Conservation (phyloP, 2,113 vertebrate species). For the Peucedramus taeniatus region DNA sequence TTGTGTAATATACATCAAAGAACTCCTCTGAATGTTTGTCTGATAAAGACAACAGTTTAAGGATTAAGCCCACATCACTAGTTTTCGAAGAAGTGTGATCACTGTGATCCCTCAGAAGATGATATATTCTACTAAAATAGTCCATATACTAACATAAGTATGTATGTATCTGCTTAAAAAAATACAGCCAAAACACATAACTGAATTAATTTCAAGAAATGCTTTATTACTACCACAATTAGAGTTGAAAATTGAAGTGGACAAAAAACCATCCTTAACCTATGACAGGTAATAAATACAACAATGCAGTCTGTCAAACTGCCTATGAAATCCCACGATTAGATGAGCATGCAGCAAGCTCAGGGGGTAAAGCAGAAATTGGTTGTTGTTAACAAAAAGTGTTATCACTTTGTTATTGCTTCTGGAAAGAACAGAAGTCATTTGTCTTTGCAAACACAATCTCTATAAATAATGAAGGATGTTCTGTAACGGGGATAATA, state of each 20-base stretch:
- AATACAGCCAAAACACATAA: background rate
- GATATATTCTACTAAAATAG: background rate
- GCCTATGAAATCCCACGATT: background rate
- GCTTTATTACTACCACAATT: background rate
- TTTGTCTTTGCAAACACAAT: conserved; percentile 63
- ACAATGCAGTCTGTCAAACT: background rate
- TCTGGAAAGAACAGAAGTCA: conserved; percentile 32
- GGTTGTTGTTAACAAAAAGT: conserved; percentile 31
- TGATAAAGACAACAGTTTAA: background rate
- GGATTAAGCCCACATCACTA: background rate
- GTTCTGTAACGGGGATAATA: conserved; percentile 61
- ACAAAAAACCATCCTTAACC: background rate
- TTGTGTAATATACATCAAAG: background rate
- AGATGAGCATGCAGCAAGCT: background rate
- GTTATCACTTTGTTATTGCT: conserved; percentile 64
- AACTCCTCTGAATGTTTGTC: background rate
- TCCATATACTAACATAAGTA: background rate
- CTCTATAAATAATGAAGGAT: conserved; percentile 65
- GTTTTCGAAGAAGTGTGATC: background rate
- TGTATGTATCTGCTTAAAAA: background rate
- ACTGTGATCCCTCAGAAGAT: background rate
- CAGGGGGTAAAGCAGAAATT: background rate
- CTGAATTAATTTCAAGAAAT: background rate
- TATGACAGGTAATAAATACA: conserved; percentile 20
- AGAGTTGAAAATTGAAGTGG: conserved; percentile 17